Evolutionary conservation across 2,797 vertebrate genomes (phyloP).

Genomic region (Champsocephalus gunnari): DNA sequence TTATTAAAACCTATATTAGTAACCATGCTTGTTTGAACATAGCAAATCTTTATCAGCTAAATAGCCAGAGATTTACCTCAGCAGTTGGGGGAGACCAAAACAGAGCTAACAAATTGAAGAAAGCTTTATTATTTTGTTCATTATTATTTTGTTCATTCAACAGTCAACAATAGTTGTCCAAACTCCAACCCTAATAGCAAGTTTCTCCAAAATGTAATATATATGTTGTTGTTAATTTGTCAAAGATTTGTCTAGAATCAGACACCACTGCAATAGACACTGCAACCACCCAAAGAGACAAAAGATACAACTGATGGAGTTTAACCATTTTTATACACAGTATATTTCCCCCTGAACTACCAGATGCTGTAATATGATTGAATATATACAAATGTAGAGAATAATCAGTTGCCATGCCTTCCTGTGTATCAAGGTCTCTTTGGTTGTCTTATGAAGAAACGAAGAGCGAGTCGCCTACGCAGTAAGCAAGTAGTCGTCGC

Average conservation of each 20-base stretch:
- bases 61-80: not conserved
- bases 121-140: no score
- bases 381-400: constrained; percentile 25
- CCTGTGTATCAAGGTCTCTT: constrained; percentile 45
- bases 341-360: not conserved
- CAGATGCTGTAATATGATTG: not conserved
- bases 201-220: constrained; percentile 1
- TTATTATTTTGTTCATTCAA: no score
- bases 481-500: constrained; percentile 14
- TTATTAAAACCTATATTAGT: not conserved
- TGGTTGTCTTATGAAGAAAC: not conserved
- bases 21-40: not conserved
- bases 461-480: not conserved
- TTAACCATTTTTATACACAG: not conserved
- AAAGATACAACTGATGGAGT: not conserved
- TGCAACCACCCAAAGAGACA: not conserved
- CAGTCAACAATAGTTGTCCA: no score
- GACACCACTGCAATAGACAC: not conserved
- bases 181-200: not conserved
- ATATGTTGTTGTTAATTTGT: not conserved
- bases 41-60: not conserved
- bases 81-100: not conserved
- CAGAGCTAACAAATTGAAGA: not conserved
- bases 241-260: not conserved
- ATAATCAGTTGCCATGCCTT: constrained; percentile 57